Conservation (phyloP, 2,113 vertebrate genomes). For the Cololabis saira region DNA sequence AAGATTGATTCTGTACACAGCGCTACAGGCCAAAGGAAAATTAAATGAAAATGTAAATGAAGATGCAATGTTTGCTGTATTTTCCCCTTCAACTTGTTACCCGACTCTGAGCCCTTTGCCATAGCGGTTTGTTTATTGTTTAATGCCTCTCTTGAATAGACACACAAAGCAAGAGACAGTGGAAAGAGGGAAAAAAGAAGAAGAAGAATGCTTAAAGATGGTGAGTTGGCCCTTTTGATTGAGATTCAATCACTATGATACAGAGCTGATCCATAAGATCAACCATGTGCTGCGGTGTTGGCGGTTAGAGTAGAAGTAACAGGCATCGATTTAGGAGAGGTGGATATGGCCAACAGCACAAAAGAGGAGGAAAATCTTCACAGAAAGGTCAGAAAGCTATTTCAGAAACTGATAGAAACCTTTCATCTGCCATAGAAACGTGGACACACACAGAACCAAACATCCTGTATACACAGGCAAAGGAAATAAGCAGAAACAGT, state of each 20-base stretch:
- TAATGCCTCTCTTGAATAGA: not conserved
- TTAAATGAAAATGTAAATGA: constrained; percentile 86
- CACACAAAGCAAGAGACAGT: not conserved
- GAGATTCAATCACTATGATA: constrained; percentile 51
- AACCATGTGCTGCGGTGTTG: constrained; percentile 20
- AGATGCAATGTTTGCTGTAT: constrained; percentile 57
- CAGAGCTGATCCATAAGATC: constrained; percentile 42
- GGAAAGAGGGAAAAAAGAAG: not conserved
- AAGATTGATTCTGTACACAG: constrained; percentile 81
- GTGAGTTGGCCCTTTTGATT: constrained; percentile 13
- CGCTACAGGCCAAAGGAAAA: constrained; percentile 79
- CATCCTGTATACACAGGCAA: not conserved
- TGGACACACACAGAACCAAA: not conserved
- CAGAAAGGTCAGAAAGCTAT: constrained; percentile 69
- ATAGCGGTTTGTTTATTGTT: constrained; percentile 37
- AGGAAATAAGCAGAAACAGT: constrained; percentile 32
- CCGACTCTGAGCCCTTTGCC: constrained; percentile 60
- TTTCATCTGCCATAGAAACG: no score
- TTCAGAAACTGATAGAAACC: constrained; percentile 45
- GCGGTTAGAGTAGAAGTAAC: constrained; percentile 28
- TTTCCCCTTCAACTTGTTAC: constrained; percentile 68
- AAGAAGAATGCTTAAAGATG: not conserved
- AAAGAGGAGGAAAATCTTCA: constrained; percentile 57
- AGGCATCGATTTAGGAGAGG: constrained; percentile 58
- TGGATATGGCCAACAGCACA: constrained; percentile 60